Conservation (phyloP, 2,797 vertebrate species). For the Rallus crepitans region DNA sequence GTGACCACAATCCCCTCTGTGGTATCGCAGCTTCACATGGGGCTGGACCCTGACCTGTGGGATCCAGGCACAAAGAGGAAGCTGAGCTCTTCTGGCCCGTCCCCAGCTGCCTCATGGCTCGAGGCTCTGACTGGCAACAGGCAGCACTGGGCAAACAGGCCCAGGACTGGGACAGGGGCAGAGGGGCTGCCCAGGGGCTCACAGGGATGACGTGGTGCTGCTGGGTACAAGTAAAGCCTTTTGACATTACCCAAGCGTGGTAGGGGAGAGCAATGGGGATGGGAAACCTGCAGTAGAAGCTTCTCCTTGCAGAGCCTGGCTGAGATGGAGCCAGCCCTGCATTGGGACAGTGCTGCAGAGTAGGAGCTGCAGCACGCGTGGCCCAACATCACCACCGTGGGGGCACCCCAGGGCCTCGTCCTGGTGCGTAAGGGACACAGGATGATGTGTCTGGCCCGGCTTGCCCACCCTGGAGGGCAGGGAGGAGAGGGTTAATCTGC, state of each 20-base stretch:
- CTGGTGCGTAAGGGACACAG: accelerated
- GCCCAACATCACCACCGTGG: neutral
- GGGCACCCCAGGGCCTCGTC: neutral
- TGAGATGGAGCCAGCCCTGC: accelerated
- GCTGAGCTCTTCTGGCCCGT: neutral
- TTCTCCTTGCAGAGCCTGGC: accelerated
- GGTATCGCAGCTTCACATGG: accelerated
- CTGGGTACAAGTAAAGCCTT: neutral
- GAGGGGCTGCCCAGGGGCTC: neutral
- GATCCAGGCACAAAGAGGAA: neutral
- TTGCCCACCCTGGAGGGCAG: neutral
- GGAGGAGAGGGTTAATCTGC: slow-evolving; percentile 64
- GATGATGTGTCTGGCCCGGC: accelerated
- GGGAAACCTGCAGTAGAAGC: neutral
- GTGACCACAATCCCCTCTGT: accelerated
- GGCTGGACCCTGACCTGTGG: neutral
- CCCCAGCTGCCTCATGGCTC: neutral
- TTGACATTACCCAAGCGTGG: accelerated
- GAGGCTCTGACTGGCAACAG: accelerated
- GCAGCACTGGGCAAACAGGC: neutral
- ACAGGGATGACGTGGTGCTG: neutral
- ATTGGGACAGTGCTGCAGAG: accelerated
- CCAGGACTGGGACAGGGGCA: accelerated
- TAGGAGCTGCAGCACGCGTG: accelerated
- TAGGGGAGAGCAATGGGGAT: accelerated